Conservation (phyloP, 1,140 invertebrate species). For the Tyrophagus putrescentiae region DNA sequence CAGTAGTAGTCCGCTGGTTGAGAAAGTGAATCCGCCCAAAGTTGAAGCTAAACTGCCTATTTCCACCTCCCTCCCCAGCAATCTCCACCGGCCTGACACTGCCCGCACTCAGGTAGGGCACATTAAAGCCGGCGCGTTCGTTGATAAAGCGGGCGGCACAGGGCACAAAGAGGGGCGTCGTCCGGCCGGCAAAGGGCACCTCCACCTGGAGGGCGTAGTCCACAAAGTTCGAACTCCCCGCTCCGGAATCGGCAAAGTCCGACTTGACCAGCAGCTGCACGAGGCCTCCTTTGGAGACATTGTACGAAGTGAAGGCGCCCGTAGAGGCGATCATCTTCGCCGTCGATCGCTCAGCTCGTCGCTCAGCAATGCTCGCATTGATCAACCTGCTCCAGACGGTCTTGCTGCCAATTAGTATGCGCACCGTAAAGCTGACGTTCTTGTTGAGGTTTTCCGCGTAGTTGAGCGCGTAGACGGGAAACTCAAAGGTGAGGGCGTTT, state of each 20-base stretch:
- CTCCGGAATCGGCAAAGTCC: conserved; percentile 12
- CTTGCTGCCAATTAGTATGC: conserved; percentile 19
- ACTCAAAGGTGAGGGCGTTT: conserved; percentile 23
- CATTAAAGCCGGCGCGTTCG: conserved; percentile 25
- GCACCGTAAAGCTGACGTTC: conserved; percentile 14
- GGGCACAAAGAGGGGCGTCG: conserved; percentile 22
- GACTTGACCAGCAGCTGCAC: neutral
- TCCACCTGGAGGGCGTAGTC: conserved; percentile 23
- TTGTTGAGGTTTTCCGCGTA: conserved; percentile 20
- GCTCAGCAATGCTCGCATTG: conserved; percentile 12
- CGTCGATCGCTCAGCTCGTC: conserved; percentile 19
- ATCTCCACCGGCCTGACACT: conserved; percentile 19
- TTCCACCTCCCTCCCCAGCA: conserved; percentile 18
- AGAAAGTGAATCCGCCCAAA: conserved; percentile 27
- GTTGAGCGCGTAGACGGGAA: conserved; percentile 24
- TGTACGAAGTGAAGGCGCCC: neutral
- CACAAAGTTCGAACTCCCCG: conserved; percentile 8
- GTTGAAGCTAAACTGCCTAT: conserved; percentile 22
- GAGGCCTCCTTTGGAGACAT: conserved; percentile 4
- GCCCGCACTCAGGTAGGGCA: conserved; percentile 19
- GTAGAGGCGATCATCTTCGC: neutral
- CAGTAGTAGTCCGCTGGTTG: conserved; percentile 15
- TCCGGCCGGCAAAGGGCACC: neutral
- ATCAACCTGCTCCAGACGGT: neutral
- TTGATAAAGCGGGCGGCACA: conserved; percentile 24